A percentile compares a stretch with the other conserved stretches of the same genome.
phyloP scores from a whole-genome alignment of 2,888 invertebrate genomes.

The Agrilus biguttatus region DNA sequence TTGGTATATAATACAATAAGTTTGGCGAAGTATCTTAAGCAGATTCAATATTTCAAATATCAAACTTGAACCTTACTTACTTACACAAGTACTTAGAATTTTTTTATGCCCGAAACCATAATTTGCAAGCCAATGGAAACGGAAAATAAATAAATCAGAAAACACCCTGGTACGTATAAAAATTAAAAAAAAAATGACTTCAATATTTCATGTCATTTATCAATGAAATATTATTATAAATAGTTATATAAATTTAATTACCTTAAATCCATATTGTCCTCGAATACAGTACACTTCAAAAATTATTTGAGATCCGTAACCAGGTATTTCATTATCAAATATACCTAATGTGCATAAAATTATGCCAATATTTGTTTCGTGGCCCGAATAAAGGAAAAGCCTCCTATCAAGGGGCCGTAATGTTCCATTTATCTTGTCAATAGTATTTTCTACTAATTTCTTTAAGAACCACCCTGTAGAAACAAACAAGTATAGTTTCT shows the following conservation, averaged over 20 bases:
- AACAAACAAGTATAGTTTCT: neutral
- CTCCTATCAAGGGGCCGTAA: constrained; percentile 17
- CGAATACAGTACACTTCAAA: constrained; percentile 18
- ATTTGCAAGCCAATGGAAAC: no score
- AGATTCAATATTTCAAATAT: no score
- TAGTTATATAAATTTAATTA: constrained; percentile 5
- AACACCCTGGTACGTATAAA: no score
- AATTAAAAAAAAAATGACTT: no score
- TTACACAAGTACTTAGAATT: no score
- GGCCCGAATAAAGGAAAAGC: constrained; percentile 30
- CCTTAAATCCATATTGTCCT: constrained; percentile 16
- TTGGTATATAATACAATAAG: no score
- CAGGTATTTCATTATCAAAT: constrained; percentile 25
- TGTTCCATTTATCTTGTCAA: constrained; percentile 6
- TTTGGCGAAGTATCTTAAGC: no score
- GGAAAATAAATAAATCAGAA: no score
- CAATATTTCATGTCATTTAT: no score
- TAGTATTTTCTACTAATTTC: constrained; percentile 6
- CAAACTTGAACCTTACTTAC: no score
- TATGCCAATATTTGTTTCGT: constrained; percentile 38
- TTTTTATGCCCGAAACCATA: no score
- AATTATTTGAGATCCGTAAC: constrained; percentile 16
- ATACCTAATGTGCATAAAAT: constrained; percentile 31
- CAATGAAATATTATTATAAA: no score
- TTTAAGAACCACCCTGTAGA: constrained; percentile 7